Evolutionary conservation across 1,140 invertebrate genomes (phyloP), one percentile per base, ranked within the genome.

Genomic region (Elysia chlorotica): DNA sequence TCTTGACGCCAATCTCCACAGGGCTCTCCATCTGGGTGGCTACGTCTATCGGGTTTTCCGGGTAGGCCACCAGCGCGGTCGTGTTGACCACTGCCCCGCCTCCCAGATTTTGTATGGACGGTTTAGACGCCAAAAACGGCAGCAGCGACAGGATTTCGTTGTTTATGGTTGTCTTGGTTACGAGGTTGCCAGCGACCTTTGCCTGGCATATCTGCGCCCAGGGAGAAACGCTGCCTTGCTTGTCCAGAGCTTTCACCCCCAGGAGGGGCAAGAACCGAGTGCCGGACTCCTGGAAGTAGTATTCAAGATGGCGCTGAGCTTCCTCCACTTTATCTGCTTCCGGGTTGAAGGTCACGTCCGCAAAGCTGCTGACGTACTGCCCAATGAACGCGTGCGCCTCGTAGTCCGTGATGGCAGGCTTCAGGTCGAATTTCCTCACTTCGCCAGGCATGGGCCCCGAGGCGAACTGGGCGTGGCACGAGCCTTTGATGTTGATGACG

Each of bases 391-490:
- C 35, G 54, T 78, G 69, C 10, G 79, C 76, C 37, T 14, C 38
- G 10, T 66, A 37, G 28, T 61, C 30, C 2, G 70, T 73, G 21
- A 78, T 71, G 30, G 76, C 76, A 19, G 75, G 54, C 28, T 54
- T 65, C n/a, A 78, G 63, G 53, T 80, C 79, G 6, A 76, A 73
- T 19, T 33, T 28, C 25, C 75, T 71, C 23, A 76, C 74, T 23
- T 65, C 61, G 30, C 65, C 30, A 31, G 79, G 79, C 78, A 81
- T 79, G 19, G 35, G 33, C 23, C 78, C 78, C n/a, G 79, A 79
- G 25, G 78, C 76, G 65, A 81, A 77, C 35, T 76, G 76, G 17
- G 78, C 77, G 30, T 81, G 79, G 63, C 75, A 78, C 33, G 77
- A 48, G 10, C 78, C 78, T 25, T 25, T 53, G 68, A 81, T 71